Base-by-base conservation (phyloP, 1,140 invertebrate species). In the Phocides pigmalion region DNA sequence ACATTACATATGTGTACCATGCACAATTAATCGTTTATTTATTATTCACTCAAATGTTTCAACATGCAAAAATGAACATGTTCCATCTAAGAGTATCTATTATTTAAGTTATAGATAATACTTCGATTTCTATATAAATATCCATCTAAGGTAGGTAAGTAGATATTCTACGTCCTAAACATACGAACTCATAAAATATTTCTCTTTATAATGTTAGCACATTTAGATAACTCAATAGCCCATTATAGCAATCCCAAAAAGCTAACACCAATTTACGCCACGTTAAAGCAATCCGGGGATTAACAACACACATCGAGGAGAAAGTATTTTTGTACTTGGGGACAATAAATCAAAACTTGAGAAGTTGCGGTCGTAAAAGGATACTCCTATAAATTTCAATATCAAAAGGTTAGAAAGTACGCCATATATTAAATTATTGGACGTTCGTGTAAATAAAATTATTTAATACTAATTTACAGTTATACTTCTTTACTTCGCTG, bases 101-200 rank as follows among this genome's bases (percentile, higher is more conserved):
- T n/a, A n/a, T n/a, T n/a, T n/a, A n/a, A n/a, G n/a, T n/a, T n/a
- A n/a, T 22, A 22, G 5, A 22, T 3, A 3, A 22, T 5, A 3
- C 5, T 22, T 22, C 5, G 20, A 22, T 22, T 22, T 3, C 20
- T 5, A 2, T 5, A 22, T 22, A 22, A 22, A 78, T 84, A 76
- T 77, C 66, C 68, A 68, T 74, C 69, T 72, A 77, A 81, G 35
- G 35, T 39, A n/a, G 35, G n/a, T 3, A 8, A 39, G 35, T n/a
- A 39, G 11, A 39, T 39, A 14, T 1, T n/a, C 1, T 12, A 9
- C 11, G 12, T 4, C 47, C 17, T 9, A 37, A 41, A 22, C 32
- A 53, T 22, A 39, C 2, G n/a, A 20, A 53, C 1, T 53, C 16
- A 53, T 39, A 53, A 53, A 53, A 39, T 39, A 9, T 35, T 4